phyloP scores from a whole-genome alignment of 2,888 invertebrate species.

The Ornithoptera alexandrae region DNA sequence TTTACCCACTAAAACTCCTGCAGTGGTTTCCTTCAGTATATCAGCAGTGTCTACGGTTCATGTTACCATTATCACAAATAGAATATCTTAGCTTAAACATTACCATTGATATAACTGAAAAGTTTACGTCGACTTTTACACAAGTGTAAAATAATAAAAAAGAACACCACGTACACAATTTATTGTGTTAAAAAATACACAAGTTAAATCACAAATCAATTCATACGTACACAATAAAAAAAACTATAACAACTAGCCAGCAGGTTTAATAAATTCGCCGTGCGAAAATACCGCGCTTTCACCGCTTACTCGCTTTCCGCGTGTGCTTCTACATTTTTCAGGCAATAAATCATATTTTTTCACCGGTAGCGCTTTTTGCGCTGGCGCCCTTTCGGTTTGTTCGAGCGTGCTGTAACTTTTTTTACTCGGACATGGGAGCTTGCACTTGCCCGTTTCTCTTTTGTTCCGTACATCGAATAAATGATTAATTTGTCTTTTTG shows the following conservation, averaged over 20 bases:
- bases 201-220: constrained; percentile 30
- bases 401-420: constrained; percentile 76
- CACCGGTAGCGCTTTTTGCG: constrained; percentile 77
- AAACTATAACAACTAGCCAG: constrained; percentile 52
- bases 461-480: constrained; percentile 68
- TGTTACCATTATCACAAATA: too few species aligned
- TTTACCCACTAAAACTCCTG: too few species aligned
- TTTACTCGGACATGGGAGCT: constrained; percentile 72
- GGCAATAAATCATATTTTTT: constrained; percentile 80
- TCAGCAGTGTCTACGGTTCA: too few species aligned
- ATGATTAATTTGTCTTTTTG: constrained; percentile 62
- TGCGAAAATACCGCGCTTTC: constrained; percentile 74
- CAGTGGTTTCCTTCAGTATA: too few species aligned
- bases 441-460: constrained; percentile 67
- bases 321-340: constrained; percentile 80
- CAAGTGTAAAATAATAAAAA: not conserved
- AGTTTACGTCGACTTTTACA: not conserved
- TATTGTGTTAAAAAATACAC: not conserved
- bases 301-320: constrained; percentile 70
- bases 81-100: not conserved
- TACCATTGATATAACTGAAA: not conserved
- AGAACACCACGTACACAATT: not conserved
- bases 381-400: constrained; percentile 73
- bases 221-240: constrained; percentile 48
- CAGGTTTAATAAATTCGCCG: constrained; percentile 78